These are phyloP conservation scores for Exocentrus adspersus DNA, from an alignment of 2,888 invertebrate species.

Conservation along the genomic window DNA sequence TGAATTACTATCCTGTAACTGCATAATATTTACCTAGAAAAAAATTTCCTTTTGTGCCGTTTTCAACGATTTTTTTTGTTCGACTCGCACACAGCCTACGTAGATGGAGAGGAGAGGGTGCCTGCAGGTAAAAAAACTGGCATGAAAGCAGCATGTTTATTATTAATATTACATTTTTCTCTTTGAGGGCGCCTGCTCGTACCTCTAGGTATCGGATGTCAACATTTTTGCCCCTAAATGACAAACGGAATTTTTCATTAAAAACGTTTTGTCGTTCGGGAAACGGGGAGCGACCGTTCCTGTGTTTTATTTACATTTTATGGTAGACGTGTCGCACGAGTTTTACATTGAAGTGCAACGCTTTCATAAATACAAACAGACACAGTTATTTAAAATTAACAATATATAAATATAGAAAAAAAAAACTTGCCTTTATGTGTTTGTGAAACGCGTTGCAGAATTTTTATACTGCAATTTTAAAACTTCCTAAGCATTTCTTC, in stretches of 20 bases:
- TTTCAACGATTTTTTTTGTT: conserved; percentile 24
- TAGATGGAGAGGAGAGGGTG: conserved; percentile 74
- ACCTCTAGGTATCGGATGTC: no score
- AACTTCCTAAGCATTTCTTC: not conserved
- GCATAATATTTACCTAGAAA: not conserved
- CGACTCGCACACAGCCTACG: conserved; percentile 68
- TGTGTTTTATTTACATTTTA: conserved; percentile 7
- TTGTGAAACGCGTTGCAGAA: no score
- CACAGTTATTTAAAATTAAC: no score
- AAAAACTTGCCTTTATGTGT: no score
- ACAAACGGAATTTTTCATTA: conserved; percentile 10
- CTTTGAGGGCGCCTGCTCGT: conserved; percentile 27
- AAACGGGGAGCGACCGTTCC: not conserved
- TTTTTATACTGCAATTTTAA: no score
- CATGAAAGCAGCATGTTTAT: conserved; percentile 47
- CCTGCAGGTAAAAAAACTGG: conserved; percentile 73
- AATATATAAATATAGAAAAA: no score
- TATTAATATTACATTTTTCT: conserved; percentile 22
- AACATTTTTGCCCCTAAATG: conserved; percentile 17
- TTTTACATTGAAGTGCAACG: not conserved
- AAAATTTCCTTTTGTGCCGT: not conserved
- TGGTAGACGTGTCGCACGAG: not conserved
- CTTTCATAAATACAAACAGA: not conserved
- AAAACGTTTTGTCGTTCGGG: conserved; percentile 3
- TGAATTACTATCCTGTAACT: no score